Evolutionary conservation across 2,888 invertebrate species (phyloP), one percentile per base, ranked within the genome.

Genomic region (Melikaiella ostensackeni): DNA sequence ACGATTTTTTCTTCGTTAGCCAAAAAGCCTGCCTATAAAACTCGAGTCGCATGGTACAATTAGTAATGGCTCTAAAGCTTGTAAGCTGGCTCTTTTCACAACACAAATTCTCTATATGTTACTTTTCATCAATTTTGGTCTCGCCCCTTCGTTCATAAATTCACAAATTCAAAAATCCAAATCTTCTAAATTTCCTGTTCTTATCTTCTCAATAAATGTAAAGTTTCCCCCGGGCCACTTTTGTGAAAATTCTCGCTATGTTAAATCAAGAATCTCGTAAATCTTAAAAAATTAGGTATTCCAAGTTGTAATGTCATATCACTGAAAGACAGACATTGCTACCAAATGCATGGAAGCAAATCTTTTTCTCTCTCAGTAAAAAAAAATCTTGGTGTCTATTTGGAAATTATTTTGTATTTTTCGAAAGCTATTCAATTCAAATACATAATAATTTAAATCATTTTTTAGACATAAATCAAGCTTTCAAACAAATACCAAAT

Each of bases 1-100:
- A 24, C 24, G 27, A 59, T 16, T 59, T 59, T 24, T 24, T 11
- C 11, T 27, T 24, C 57, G 0, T 24, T 24, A 59, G 13, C 13
- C 27, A 27, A 59, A 59, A 77, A 82, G n/a, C 83, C 82, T 81
- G 81, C 77, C 82, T 59, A 83, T 81, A 79, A 81, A 80, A 82
- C 81, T 80, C 81, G 83, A 82, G 84, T 86, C 86, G 87, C 86
- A 86, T 85, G 77, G 81, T 85, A 84, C 83, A 77, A 80, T 82
- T 81, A 80, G 83, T 84, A 84, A 87, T 84, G 85, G 87, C 85
- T 84, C 85, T 78, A 82, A 81, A 80, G 81, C 83, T 81, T 62
- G 79, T 81, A 81, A 81, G 77, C 79, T 73, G 84, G 83, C 84
- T 75, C 81, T 77, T 74, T 66, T 64, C 77, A 61, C 61, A 55